Conservation (phyloP, 2,797 vertebrate genomes). For the Thalassophryne amazonica region DNA sequence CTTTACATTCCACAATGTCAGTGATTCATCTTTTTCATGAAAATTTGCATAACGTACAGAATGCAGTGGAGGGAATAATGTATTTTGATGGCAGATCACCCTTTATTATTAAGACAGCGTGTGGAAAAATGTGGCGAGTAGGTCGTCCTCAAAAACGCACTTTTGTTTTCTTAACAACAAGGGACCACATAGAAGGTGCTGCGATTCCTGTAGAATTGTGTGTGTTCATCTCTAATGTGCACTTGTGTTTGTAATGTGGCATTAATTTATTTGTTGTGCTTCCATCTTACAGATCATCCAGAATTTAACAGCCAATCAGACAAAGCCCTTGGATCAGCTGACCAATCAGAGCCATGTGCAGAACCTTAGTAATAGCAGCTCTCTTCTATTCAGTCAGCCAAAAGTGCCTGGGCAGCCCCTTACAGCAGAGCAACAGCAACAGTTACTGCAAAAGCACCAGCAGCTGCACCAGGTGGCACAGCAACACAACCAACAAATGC, state of each 20-base stretch:
- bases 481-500: conserved; percentile 72
- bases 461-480: conserved; percentile 76
- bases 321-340: conserved; percentile 89
- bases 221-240: not conserved
- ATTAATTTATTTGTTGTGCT: too few relatives aligned
- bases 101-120: too few relatives aligned
- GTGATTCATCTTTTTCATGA: too few relatives aligned
- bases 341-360: conserved; percentile 76
- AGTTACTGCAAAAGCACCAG: conserved; percentile 76
- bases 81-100: too few relatives aligned
- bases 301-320: conserved; percentile 83
- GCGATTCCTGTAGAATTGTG: too few relatives aligned
- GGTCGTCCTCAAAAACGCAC: too few relatives aligned
- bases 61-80: too few relatives aligned
- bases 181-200: too few relatives aligned
- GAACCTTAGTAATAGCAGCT: conserved; percentile 53
- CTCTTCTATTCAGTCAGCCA: conserved; percentile 82
- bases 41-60: too few relatives aligned
- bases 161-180: too few relatives aligned
- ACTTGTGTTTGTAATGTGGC: not conserved
- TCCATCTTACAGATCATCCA: conserved; percentile 82
- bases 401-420: conserved; percentile 76
- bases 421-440: conserved; percentile 81
- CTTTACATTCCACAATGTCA: too few relatives aligned
- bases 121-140: too few relatives aligned